Percentiles rank a stretch among this genome's conserved stretches.
These are phyloP conservation scores for Aplocera efformata DNA, from an alignment of 2,888 invertebrate species.

Conservation along the genomic window DNA sequence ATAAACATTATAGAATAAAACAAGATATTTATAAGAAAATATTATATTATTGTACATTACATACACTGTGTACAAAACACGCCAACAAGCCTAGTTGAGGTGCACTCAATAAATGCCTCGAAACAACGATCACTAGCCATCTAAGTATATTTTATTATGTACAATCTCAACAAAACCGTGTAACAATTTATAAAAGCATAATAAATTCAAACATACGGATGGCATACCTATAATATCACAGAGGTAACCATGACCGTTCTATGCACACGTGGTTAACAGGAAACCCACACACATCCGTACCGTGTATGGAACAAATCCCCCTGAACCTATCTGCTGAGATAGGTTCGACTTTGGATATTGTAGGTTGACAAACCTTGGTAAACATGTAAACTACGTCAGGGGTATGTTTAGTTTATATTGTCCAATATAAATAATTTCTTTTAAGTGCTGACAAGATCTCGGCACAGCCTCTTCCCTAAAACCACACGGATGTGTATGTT, in stretches of 20 bases:
- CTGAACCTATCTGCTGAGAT: no score
- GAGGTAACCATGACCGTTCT: slow-evolving; percentile 44
- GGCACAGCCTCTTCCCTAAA: no score
- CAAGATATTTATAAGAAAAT: slow-evolving; percentile 51
- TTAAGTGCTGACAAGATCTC: no score
- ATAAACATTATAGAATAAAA: slow-evolving; percentile 10
- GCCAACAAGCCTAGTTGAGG: slow-evolving; percentile 45
- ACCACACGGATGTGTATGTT: no score
- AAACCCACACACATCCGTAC: no score
- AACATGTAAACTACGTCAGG: no score
- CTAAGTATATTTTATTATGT: slow-evolving; percentile 39
- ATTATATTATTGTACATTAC: slow-evolving; percentile 63
- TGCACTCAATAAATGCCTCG: slow-evolving; percentile 56
- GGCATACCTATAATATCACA: slow-evolving; percentile 56
- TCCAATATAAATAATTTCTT: no score
- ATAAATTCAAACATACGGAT: slow-evolving; percentile 41
- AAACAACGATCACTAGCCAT: slow-evolving; percentile 56
- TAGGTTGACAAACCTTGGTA: no score
- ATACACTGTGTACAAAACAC: slow-evolving; percentile 63
- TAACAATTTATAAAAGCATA: slow-evolving; percentile 41
- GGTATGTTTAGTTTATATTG: no score
- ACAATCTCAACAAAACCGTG: slow-evolving; percentile 36
- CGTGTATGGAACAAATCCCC: no score
- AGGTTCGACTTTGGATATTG: no score
- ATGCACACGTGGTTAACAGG: neutral